Evolutionary conservation across 2,888 invertebrate genomes (phyloP).

Genomic region (Spicauda simplicius): DNA sequence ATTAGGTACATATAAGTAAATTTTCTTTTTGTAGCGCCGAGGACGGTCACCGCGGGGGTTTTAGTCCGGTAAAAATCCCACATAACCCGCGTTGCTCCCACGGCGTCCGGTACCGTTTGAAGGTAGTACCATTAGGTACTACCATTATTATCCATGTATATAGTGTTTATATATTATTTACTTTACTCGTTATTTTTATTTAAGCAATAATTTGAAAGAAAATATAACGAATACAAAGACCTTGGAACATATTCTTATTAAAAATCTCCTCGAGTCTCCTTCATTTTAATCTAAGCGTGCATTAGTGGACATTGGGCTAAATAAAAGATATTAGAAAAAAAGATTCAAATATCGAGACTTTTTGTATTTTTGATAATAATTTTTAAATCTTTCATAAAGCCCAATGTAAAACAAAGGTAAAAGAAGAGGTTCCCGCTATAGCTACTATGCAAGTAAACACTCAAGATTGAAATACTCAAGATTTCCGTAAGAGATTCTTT

Average conservation of each 20-base stretch:
- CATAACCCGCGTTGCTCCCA: no score
- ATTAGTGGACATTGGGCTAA: constrained; percentile 65
- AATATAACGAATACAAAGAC: constrained; percentile 8
- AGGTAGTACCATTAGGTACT: no score
- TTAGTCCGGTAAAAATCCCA: no score
- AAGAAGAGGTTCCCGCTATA: constrained; percentile 78
- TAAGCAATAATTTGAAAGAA: no score
- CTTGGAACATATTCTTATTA: constrained; percentile 7
- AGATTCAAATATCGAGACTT: not conserved
- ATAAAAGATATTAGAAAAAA: constrained; percentile 48
- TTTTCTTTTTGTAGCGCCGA: no score
- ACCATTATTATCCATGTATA: no score
- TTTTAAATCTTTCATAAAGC: constrained; percentile 61
- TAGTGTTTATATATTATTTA: no score
- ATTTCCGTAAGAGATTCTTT: constrained; percentile 73
- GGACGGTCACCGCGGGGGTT: no score
- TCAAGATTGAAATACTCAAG: constrained; percentile 51
- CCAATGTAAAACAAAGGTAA: constrained; percentile 72
- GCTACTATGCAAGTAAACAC: constrained; percentile 84
- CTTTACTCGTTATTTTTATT: no score
- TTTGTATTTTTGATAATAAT: not conserved
- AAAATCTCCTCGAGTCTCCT: constrained; percentile 64
- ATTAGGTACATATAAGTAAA: no score
- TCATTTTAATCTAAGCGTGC: constrained; percentile 77
- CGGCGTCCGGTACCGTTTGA: no score